These are phyloP conservation scores for Trachelus tabidus DNA, from an alignment of 2,888 invertebrate genomes.

Conservation along the genomic window DNA sequence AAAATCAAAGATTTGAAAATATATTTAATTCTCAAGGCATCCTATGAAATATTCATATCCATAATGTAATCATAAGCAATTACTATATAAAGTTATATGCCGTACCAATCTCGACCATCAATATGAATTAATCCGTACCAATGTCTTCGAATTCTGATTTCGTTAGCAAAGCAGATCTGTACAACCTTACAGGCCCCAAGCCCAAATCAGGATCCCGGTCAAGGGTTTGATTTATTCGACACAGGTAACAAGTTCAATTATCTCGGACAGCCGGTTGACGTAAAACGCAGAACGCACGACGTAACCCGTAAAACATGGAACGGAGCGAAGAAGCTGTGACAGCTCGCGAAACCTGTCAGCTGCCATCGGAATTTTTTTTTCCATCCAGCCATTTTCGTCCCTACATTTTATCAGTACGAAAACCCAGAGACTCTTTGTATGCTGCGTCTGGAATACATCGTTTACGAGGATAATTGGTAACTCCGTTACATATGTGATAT, in stretches of 20 bases:
- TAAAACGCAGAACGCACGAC: constrained; percentile 28
- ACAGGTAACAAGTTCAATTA: constrained; percentile 47
- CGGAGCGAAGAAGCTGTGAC: constrained; percentile 4
- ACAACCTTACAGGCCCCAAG: neutral
- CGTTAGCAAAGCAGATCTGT: neutral
- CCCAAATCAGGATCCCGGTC: neutral
- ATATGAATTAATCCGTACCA: neutral
- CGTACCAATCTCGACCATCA: neutral
- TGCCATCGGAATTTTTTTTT: neutral
- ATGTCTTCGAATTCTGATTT: neutral
- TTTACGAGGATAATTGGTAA: constrained; percentile 33
- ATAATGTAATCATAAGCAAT: neutral
- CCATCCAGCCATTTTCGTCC: neutral
- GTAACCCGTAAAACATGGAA: constrained; percentile 35
- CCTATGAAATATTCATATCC: neutral
- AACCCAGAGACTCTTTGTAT: constrained; percentile 23
- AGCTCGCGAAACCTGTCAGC: constrained; percentile 14
- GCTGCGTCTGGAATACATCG: constrained; percentile 28
- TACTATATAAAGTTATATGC: neutral
- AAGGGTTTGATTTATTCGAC: constrained; percentile 42
- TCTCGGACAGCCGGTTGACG: constrained; percentile 38
- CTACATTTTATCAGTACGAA: constrained; percentile 16
- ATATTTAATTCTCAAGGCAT: neutral
- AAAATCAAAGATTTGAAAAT: too few species aligned
- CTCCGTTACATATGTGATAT: constrained; percentile 9